A percentile compares a stretch with the other conserved stretches of the same genome.
Conservation (phyloP, 2,113 vertebrate species). For the Cettia cetti region DNA sequence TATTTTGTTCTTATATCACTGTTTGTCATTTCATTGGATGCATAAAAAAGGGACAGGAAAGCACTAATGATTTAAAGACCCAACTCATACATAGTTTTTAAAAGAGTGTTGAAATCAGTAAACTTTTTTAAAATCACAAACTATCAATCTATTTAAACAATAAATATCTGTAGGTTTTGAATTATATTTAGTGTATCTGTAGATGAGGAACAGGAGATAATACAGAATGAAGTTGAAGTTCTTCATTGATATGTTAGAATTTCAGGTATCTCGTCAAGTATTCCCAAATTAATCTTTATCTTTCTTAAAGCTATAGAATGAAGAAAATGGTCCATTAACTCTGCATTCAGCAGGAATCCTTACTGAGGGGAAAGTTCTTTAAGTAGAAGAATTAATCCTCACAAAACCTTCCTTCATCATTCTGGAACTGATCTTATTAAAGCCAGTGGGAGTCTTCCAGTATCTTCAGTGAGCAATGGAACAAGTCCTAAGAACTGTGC, state of each 20-base stretch:
- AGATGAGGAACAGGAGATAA: background rate
- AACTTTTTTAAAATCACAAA: background rate
- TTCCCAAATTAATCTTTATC: background rate
- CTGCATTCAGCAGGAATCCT: background rate
- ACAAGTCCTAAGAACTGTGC: background rate
- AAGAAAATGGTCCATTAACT: background rate
- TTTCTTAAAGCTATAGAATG: background rate
- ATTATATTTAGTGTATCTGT: background rate
- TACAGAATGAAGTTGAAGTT: background rate
- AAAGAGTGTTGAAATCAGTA: background rate
- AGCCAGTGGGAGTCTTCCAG: background rate
- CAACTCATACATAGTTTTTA: background rate
- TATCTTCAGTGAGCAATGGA: background rate
- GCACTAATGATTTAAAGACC: background rate
- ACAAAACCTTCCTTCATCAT: background rate
- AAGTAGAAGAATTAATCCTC: background rate
- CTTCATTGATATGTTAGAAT: background rate
- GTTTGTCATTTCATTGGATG: constrained; percentile 54
- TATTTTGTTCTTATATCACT: constrained; percentile 69
- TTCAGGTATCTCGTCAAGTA: background rate
- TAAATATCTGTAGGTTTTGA: background rate
- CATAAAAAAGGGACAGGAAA: background rate
- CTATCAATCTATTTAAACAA: background rate
- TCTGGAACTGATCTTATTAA: background rate
- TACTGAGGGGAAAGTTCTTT: background rate